Evolutionary conservation across 2,888 invertebrate species (phyloP).

Genomic region (Brachyopa scutellaris): DNA sequence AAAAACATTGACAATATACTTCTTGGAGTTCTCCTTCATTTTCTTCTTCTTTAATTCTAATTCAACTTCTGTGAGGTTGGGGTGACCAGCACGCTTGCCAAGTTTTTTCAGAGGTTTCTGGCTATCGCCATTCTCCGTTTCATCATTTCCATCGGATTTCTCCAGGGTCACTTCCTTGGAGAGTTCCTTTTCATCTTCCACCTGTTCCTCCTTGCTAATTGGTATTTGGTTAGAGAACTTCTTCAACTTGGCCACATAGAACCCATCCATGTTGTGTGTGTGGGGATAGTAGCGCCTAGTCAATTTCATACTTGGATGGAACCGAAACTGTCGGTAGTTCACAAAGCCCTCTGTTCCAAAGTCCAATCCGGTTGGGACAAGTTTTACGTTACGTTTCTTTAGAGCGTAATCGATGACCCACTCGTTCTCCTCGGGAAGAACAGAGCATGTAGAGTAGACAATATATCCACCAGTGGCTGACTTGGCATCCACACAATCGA

Average conservation of each 20-base stretch:
- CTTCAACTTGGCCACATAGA: constrained; percentile 98
- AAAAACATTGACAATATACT: constrained; percentile 80
- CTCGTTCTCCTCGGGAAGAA: constrained; percentile 99
- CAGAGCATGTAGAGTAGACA: constrained; percentile 99
- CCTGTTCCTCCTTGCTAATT: constrained; percentile 81
- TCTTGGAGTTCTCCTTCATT: constrained; percentile 76
- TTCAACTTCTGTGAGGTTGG: constrained; percentile 77
- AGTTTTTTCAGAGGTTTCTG: constrained; percentile 67
- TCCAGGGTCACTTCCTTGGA: constrained; percentile 76
- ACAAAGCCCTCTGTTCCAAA: constrained; percentile 98
- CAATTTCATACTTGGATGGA: constrained; percentile 94
- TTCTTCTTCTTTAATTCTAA: constrained; percentile 79
- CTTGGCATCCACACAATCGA: constrained; percentile 96
- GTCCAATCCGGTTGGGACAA: constrained; percentile 95
- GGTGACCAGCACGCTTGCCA: constrained; percentile 80
- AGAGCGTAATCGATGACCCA: constrained; percentile 97
- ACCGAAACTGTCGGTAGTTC: constrained; percentile 92
- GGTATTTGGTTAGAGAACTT: constrained; percentile 93
- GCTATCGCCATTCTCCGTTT: constrained; percentile 62
- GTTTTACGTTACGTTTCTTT: constrained; percentile 94
- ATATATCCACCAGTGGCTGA: constrained; percentile 96
- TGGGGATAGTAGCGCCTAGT: constrained; percentile 98
- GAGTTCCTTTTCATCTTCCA: constrained; percentile 80
- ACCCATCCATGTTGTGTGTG: constrained; percentile 99
- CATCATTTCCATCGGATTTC: constrained; percentile 71